Conservation (phyloP, 1,140 invertebrate genomes). For the Drosophila ambigua region DNA sequence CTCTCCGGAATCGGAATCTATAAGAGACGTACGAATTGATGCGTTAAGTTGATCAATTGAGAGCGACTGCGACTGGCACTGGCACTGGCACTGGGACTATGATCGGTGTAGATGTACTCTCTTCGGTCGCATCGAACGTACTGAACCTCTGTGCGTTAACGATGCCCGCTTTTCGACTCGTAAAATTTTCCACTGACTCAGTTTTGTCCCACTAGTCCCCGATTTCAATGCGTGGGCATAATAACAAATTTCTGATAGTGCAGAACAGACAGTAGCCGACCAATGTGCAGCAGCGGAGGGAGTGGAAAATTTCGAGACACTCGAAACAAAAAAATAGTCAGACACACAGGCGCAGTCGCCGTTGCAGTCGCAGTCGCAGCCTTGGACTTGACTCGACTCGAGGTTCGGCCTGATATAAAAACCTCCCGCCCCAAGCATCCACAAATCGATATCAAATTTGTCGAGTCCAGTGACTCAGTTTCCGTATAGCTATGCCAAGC, state of each 20-base stretch:
- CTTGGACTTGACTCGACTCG: conserved; percentile 50
- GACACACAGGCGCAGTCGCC: too few species aligned
- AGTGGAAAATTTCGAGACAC: conserved; percentile 44
- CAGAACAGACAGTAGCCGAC: neutral
- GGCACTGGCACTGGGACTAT: too few species aligned
- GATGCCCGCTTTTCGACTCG: conserved; percentile 53
- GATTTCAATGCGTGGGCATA: conserved; percentile 15
- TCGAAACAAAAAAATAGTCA: conserved; percentile 27
- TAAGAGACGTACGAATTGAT: conserved; percentile 10
- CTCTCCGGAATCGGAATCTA: conserved; percentile 47
- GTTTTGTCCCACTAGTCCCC: conserved; percentile 27
- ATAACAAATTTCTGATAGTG: conserved; percentile 45
- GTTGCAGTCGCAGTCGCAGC: conserved; percentile 2
- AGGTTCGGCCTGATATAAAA: conserved; percentile 11
- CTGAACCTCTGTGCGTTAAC: conserved; percentile 42
- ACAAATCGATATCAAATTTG: conserved; percentile 56
- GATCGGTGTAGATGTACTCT: conserved; percentile 35
- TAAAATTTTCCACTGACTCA: conserved; percentile 69
- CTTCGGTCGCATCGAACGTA: conserved; percentile 39
- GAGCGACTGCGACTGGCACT: conserved; percentile 6
- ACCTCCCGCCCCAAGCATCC: conserved; percentile 4
- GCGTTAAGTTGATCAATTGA: conserved; percentile 9
- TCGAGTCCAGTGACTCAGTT: conserved; percentile 53
- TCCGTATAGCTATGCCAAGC: conserved; percentile 32
- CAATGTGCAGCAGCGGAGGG: neutral